A percentile compares a stretch with the other conserved stretches of the same genome.
Evolutionary conservation across 2,797 vertebrate species (phyloP).

Genomic region (Tapera naevia): DNA sequence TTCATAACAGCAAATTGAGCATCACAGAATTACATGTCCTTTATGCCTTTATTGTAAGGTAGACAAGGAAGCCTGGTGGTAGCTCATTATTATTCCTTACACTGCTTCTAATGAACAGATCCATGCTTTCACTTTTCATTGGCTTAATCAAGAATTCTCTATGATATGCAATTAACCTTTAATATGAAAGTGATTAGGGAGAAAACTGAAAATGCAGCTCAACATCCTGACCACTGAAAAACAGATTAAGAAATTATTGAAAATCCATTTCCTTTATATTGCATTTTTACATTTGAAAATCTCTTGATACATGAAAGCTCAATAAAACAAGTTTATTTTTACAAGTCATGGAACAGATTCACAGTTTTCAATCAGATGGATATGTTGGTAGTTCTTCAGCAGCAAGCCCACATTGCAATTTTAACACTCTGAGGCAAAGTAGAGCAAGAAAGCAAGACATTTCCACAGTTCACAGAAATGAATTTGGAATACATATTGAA

Average conservation of each 20-base stretch:
- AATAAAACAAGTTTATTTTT: conserved; percentile 50
- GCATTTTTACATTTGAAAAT: conserved; percentile 39
- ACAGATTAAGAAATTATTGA: conserved; percentile 44
- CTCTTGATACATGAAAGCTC: conserved; percentile 26
- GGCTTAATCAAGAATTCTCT: conserved; percentile 62
- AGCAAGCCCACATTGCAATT: conserved; percentile 5
- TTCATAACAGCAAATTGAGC: conserved; percentile 3
- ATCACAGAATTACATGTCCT: not conserved
- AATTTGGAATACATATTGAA: not conserved
- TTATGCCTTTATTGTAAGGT: not conserved
- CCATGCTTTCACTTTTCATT: conserved; percentile 44
- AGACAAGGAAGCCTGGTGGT: not conserved
- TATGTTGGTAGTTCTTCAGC: conserved; percentile 23
- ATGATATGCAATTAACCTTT: conserved; percentile 61
- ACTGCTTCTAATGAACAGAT: conserved; percentile 17
- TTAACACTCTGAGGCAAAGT: not conserved
- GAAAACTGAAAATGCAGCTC: conserved; percentile 24
- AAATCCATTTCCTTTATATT: conserved; percentile 38
- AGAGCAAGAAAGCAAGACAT: not conserved
- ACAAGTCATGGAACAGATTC: conserved; percentile 16
- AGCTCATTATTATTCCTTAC: conserved; percentile 24
- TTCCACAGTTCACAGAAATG: not conserved
- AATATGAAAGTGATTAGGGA: conserved; percentile 38
- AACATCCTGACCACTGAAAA: conserved; percentile 9
- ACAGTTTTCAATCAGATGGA: conserved; percentile 42